Conservation (phyloP, 2,888 invertebrate genomes). For the Sepioteuthis lessoniana region DNA sequence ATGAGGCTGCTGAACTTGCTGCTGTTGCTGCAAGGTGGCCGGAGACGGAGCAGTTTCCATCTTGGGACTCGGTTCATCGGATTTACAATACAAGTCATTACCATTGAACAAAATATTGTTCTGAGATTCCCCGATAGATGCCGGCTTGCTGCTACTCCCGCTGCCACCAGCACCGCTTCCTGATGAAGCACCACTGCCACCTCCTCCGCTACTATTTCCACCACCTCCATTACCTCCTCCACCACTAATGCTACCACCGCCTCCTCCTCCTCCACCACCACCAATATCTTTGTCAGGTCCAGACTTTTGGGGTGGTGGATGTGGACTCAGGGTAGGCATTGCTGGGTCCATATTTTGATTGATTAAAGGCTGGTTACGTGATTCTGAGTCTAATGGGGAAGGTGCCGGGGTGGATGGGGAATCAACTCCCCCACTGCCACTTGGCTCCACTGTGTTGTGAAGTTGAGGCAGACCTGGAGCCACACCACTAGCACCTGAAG, state of each 20-base stretch:
- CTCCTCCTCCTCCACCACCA: constrained; percentile 49
- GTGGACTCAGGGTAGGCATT: constrained; percentile 85
- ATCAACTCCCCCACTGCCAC: constrained; percentile 77
- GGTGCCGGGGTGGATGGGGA: constrained; percentile 82
- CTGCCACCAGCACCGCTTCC: constrained; percentile 36
- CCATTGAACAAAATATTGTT: constrained; percentile 14
- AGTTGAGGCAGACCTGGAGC: constrained; percentile 55
- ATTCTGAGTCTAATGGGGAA: constrained; percentile 82
- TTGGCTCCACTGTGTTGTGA: constrained; percentile 56
- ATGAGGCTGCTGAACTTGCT: constrained; percentile 55
- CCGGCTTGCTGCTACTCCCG: constrained; percentile 25
- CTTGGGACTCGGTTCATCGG: constrained; percentile 38
- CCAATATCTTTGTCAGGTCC: constrained; percentile 56
- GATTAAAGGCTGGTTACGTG: constrained; percentile 81
- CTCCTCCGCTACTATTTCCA: constrained; percentile 14
- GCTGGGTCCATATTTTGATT: constrained; percentile 78
- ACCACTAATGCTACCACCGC: constrained; percentile 38
- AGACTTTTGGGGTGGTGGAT: constrained; percentile 77
- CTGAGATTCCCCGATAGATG: constrained; percentile 46
- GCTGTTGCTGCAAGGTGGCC: constrained; percentile 53
- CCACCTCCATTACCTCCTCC: background rate
- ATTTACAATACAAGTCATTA: constrained; percentile 38
- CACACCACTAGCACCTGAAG: constrained; percentile 47
- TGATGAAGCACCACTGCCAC: background rate
- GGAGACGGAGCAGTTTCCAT: constrained; percentile 40